Conservation (phyloP, 1,140 invertebrate genomes). For the Dryas iulia region DNA sequence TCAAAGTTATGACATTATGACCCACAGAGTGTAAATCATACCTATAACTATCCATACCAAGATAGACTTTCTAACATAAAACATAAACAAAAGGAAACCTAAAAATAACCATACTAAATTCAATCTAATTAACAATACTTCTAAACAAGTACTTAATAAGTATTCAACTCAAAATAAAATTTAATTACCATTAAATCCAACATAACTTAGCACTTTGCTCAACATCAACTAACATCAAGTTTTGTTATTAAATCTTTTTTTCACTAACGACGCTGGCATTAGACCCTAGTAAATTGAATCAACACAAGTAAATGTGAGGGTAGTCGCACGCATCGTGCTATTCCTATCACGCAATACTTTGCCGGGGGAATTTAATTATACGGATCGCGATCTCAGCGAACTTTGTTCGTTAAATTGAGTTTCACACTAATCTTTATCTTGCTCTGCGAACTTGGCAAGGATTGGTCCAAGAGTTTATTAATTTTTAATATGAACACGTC, state of each 20-base stretch:
- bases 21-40: no score
- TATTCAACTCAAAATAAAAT: neutral
- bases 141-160: no score
- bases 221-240: neutral
- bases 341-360: constrained; percentile 64
- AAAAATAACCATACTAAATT: no score
- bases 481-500: neutral
- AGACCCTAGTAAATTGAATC: constrained; percentile 29
- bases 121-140: no score
- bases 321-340: constrained; percentile 16
- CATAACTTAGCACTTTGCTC: neutral
- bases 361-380: constrained; percentile 71
- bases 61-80: no score
- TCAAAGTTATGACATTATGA: no score
- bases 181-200: neutral
- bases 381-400: constrained; percentile 64
- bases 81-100: no score
- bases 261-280: constrained; percentile 26
- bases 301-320: constrained; percentile 29
- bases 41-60: no score
- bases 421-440: constrained; percentile 65
- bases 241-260: constrained; percentile 22
- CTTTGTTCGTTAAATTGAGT: constrained; percentile 70
- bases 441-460: constrained; percentile 28
- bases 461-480: neutral